Conservation (phyloP, 2,888 invertebrate genomes). For the Cosmopolites sordidus region DNA sequence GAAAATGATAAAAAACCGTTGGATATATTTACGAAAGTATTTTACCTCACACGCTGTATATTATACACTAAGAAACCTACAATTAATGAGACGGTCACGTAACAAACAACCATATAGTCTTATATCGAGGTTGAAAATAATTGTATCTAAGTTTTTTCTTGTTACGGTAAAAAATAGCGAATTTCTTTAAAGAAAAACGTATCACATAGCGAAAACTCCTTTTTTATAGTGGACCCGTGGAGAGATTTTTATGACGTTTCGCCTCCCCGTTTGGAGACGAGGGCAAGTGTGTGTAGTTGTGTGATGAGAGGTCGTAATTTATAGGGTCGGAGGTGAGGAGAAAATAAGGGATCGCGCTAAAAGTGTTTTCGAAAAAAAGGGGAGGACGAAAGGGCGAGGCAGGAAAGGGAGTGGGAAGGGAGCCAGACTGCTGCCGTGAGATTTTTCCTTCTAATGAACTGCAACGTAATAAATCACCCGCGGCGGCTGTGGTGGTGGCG, state of each 20-base stretch:
- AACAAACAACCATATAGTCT: too few relatives aligned
- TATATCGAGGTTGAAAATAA: too few relatives aligned
- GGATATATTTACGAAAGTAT: too few relatives aligned
- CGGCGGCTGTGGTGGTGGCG: too few relatives aligned
- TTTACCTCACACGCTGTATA: too few relatives aligned
- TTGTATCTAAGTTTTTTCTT: too few relatives aligned
- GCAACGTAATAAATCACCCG: background rate
- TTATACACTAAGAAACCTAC: too few relatives aligned
- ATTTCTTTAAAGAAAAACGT: too few relatives aligned
- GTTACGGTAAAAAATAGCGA: too few relatives aligned
- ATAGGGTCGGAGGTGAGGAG: conserved; percentile 26
- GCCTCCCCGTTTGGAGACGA: conserved; percentile 21
- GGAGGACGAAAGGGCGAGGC: background rate
- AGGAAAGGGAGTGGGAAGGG: background rate
- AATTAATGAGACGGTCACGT: too few relatives aligned
- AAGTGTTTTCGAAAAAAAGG: background rate
- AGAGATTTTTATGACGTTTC: conserved; percentile 25
- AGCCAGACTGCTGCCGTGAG: too few relatives aligned
- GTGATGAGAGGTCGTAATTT: conserved; percentile 30
- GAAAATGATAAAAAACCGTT: too few relatives aligned
- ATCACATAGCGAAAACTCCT: background rate
- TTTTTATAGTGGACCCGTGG: conserved; percentile 4
- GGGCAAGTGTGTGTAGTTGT: conserved; percentile 29
- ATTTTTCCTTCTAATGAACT: conserved; percentile 9
- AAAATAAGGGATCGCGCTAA: conserved; percentile 21